Percentiles rank a stretch among this genome's conserved stretches.
phyloP scores from a whole-genome alignment of 64 coral and sea anemone species.

The Actinia equina region DNA sequence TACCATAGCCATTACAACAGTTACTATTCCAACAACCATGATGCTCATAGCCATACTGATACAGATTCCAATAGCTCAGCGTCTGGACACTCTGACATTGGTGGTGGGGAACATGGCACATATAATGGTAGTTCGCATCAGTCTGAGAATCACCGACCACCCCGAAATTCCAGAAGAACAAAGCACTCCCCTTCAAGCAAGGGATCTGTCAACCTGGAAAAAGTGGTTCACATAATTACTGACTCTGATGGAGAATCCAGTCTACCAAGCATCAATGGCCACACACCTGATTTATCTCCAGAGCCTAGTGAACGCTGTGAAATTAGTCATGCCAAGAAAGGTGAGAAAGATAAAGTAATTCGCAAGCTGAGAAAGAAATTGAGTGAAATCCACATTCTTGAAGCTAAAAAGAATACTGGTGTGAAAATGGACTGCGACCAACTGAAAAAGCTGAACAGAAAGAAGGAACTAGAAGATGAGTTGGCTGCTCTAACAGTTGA shows the following conservation, averaged over 20 bases:
- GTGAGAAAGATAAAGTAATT: conserved; percentile 76
- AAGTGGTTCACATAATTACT: conserved; percentile 11
- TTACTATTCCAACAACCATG: conserved; percentile 45
- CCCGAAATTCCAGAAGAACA: background rate
- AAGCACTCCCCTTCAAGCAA: background rate
- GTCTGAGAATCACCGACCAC: conserved; percentile 12
- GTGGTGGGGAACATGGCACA: conserved; percentile 32
- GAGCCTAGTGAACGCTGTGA: conserved; percentile 16
- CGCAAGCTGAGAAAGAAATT: conserved; percentile 94
- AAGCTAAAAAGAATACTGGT: conserved; percentile 58
- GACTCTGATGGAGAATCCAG: conserved; percentile 27
- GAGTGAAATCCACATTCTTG: conserved; percentile 67
- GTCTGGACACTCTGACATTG: conserved; percentile 59
- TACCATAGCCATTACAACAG: conserved; percentile 36
- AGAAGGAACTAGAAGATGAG: conserved; percentile 76
- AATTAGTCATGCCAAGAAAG: conserved; percentile 17
- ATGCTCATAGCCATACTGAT: conserved; percentile 52
- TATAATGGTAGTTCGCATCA: conserved; percentile 46
- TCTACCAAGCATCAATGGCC: conserved; percentile 25
- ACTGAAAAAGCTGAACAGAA: conserved; percentile 87
- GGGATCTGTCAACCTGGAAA: conserved; percentile 5
- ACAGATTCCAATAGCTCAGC: conserved; percentile 67
- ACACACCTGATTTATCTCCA: conserved; percentile 8
- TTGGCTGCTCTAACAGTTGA: conserved; percentile 37
- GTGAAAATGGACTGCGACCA: conserved; percentile 88